A percentile compares a stretch with the other conserved stretches of the same genome.
These are phyloP conservation scores for Cerastis leucographa DNA, from an alignment of 2,888 invertebrate species.

Conservation along the genomic window DNA sequence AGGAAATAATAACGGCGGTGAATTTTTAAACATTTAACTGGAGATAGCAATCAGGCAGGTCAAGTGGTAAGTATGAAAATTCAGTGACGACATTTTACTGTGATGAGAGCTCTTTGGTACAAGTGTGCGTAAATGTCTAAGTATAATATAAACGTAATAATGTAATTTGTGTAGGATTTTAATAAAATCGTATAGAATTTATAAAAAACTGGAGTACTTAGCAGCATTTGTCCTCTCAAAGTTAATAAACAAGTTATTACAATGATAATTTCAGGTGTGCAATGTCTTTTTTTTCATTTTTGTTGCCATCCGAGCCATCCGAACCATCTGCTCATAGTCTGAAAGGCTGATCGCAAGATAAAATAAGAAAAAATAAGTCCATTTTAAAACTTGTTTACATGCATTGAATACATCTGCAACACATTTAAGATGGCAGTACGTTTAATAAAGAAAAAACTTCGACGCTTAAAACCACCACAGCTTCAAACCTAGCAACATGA, in stretches of 20 bases:
- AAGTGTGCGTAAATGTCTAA: not conserved
- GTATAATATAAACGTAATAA: not conserved
- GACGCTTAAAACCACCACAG: not conserved
- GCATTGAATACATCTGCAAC: not conserved
- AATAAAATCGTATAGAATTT: not conserved
- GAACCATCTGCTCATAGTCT: too few species aligned
- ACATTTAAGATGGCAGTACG: not conserved
- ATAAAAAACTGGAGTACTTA: too few species aligned
- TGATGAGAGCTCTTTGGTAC: not conserved
- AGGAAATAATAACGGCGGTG: constrained; percentile 77
- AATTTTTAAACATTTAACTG: constrained; percentile 79
- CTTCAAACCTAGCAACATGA: not conserved
- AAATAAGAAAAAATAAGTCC: too few species aligned
- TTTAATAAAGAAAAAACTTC: not conserved
- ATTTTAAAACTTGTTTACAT: too few species aligned
- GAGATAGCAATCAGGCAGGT: constrained; percentile 72
- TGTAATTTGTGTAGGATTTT: not conserved
- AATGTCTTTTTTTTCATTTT: too few species aligned
- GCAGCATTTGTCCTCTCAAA: too few species aligned
- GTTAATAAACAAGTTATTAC: too few species aligned
- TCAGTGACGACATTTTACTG: constrained; percentile 33
- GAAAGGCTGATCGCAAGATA: too few species aligned
- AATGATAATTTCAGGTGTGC: too few species aligned
- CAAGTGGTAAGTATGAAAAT: constrained; percentile 61
- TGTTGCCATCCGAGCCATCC: too few species aligned